Conservation (phyloP, 2,797 vertebrate genomes). For the Rousettus madagascariensis region DNA sequence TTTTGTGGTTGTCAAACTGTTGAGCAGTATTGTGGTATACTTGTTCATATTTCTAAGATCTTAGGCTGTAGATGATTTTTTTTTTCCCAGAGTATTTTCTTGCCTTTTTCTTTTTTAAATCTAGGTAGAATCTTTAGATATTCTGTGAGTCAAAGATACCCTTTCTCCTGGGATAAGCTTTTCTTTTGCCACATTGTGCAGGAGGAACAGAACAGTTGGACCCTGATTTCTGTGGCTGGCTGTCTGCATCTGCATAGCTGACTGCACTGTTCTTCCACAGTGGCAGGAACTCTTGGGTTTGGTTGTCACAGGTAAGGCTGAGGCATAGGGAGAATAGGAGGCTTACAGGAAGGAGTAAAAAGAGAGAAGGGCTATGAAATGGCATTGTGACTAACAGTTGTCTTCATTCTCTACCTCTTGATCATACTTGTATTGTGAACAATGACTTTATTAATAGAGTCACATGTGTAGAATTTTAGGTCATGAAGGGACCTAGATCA, state of each 20-base stretch:
- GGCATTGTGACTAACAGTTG: neutral
- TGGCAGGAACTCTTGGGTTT: neutral
- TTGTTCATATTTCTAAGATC: conserved; percentile 14
- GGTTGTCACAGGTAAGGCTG: neutral
- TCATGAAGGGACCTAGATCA: neutral
- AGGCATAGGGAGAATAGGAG: neutral
- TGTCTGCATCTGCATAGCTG: neutral
- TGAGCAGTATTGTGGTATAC: neutral
- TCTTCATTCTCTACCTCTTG: neutral
- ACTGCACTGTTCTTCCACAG: neutral
- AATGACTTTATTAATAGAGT: neutral
- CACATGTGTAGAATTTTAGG: neutral
- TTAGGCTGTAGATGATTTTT: neutral
- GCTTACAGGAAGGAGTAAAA: neutral
- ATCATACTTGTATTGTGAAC: neutral
- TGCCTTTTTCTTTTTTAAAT: neutral
- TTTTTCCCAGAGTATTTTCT: neutral
- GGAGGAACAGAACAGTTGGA: neutral
- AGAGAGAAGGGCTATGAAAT: neutral
- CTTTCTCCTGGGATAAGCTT: neutral
- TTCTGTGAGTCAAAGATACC: neutral
- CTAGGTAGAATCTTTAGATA: neutral
- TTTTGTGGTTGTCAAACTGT: neutral
- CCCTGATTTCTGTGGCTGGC: neutral
- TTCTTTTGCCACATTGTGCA: neutral